Percentiles rank a stretch among this genome's conserved stretches.
These are phyloP conservation scores for Ageneiosus marmoratus DNA, from an alignment of 2,113 vertebrate species.

Conservation along the genomic window DNA sequence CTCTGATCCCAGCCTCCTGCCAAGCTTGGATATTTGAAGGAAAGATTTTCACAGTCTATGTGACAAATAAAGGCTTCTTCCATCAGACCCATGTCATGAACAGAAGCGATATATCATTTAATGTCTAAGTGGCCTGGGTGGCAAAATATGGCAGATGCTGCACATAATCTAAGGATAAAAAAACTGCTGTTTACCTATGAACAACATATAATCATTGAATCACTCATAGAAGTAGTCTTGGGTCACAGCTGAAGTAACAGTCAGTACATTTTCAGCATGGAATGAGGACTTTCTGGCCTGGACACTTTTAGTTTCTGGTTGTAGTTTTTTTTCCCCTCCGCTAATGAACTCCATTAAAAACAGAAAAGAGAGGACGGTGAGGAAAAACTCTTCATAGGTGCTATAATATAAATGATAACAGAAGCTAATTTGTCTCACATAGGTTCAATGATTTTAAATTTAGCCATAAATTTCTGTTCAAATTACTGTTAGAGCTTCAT, in stretches of 20 bases:
- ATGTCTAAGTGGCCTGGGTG: no score
- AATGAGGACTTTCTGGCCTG: background rate
- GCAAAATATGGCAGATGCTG: background rate
- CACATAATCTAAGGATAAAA: background rate
- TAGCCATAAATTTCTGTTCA: background rate
- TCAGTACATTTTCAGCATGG: background rate
- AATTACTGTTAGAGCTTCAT: no score
- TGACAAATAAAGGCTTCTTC: background rate
- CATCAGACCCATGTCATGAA: background rate
- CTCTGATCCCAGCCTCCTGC: no score
- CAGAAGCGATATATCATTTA: no score
- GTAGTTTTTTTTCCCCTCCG: background rate
- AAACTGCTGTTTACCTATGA: background rate
- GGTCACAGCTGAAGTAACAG: background rate
- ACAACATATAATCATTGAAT: background rate
- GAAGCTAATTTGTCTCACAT: background rate
- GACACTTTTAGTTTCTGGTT: background rate
- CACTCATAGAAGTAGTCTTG: background rate
- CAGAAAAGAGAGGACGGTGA: background rate
- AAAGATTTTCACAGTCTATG: no score
- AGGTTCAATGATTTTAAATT: background rate
- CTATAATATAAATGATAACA: background rate
- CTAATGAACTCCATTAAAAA: background rate
- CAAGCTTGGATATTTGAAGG: no score
- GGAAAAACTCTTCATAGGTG: background rate